Base-by-base conservation (phyloP, 2,888 invertebrate genomes). In the Plagodis dolabraria region DNA sequence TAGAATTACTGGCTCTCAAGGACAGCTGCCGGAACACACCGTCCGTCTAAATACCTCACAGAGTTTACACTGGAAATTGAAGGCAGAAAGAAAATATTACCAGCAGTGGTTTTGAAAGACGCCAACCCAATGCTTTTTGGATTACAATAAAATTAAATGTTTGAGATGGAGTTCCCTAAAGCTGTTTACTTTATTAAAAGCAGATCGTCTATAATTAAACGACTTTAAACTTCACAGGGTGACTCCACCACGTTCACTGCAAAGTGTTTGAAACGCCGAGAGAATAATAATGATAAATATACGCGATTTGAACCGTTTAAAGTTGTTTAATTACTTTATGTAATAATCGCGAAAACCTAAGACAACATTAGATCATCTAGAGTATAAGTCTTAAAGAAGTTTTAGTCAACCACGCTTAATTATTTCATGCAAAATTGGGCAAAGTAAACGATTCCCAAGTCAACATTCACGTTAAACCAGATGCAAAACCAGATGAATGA, bases 391-490 rank as follows among this genome's bases (percentile, higher is more conserved):
- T 54, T 8, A 22, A 54, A 51, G 45, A 54, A 38, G 38, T 54
- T 7, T 33, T 53, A 36, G 44, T 47, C 11, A 53, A 47, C n/a
- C 47, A 56, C 35, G 11, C 11, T 11, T 9, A 46, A 33, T 49
- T 56, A 22, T 59, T 63, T n/a, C 53, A 63, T 43, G 47, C 43
- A 35, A 54, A 62, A 55, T 36, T 62, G 4, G 52, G 47, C 5
- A 62, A 58, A 46, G 55, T 62, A 0, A 47, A 51, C 7, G 34
- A 62, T 12, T 61, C 53, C 10, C 42, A 46, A 33, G 61, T 61
- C 2, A 56, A 61, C 60, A 63, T 58, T 68, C 58, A 69, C 68
- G 68, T 54, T 47, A 50, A 61, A 48, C 59, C 49, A 48, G 49
- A 56, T 57, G 51, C 54, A 47, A 47, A 59, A 60, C 48, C 53